These are phyloP conservation scores for Varecia variegata DNA, from an alignment of 2,797 vertebrate species.

Conservation along the genomic window DNA sequence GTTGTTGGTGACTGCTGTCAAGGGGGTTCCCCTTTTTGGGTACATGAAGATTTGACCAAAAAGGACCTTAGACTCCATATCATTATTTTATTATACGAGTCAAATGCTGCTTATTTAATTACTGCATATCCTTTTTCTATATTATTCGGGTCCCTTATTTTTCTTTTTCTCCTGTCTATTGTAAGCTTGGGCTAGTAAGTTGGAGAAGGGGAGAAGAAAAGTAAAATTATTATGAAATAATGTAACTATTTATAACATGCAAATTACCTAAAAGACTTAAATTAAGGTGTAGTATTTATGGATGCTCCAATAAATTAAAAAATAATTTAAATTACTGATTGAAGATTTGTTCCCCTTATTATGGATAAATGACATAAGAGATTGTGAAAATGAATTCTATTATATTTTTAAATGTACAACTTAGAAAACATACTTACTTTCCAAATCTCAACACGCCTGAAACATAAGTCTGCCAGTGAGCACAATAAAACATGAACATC, in stretches of 20 bases:
- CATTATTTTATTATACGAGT: neutral
- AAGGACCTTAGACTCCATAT: neutral
- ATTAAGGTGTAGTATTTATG: neutral
- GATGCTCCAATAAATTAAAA: neutral
- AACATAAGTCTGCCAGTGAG: slow-evolving; percentile 99
- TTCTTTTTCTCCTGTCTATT: slow-evolving; percentile 6
- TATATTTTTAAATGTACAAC: slow-evolving; percentile 12
- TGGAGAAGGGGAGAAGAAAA: neutral
- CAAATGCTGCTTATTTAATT: neutral
- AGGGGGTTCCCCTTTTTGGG: neutral
- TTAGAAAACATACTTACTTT: slow-evolving; percentile 88
- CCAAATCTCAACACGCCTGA: slow-evolving; percentile 96
- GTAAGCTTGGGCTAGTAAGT: neutral
- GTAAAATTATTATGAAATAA: slow-evolving; percentile 1
- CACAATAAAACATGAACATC: slow-evolving; percentile 99
- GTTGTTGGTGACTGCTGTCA: neutral
- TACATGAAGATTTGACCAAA: neutral
- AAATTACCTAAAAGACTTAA: neutral
- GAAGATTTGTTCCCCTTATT: neutral
- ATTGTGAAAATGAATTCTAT: slow-evolving; percentile 13
- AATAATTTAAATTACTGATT: slow-evolving; percentile 14
- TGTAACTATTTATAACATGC: neutral
- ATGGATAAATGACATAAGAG: neutral
- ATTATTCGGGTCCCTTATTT: neutral
- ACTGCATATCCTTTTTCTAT: neutral